Conservation (phyloP, 2,797 vertebrate species). For the Anas flavirostris region DNA sequence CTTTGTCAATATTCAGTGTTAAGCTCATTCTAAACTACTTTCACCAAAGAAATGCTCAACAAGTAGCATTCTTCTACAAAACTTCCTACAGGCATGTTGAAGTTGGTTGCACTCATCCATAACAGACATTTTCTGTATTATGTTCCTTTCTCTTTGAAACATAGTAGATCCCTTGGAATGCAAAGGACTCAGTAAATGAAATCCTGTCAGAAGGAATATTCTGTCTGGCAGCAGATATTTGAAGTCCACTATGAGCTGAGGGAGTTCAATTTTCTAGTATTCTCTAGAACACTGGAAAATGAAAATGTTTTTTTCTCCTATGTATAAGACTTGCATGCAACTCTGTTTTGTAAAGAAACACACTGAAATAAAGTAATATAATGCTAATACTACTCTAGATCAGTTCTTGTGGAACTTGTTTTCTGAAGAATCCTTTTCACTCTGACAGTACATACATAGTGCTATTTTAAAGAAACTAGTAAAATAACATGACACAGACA, state of each 20-base stretch:
- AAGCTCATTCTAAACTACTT: neutral
- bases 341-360: neutral
- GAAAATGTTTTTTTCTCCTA: neutral
- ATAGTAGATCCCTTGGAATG: neutral
- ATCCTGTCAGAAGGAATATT: slow-evolving; percentile 59
- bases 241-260: neutral
- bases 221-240: slow-evolving; percentile 25
- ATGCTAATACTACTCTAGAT: neutral
- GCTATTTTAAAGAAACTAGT: neutral
- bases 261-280: slow-evolving; percentile 26
- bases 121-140: neutral
- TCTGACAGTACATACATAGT: neutral
- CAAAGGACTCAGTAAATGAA: slow-evolving; percentile 6
- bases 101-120: neutral
- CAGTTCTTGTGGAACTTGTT: neutral
- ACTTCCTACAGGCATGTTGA: neutral
- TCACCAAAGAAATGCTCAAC: neutral
- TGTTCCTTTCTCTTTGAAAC: slow-evolving; percentile 30
- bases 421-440: neutral
- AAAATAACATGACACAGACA: neutral
- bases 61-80: neutral
- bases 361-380: neutral
- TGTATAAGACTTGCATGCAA: neutral
- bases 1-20: neutral
- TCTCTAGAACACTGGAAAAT: slow-evolving; percentile 29